Conservation (phyloP, 2,888 invertebrate genomes). For the Lasioglossum calceatum region DNA sequence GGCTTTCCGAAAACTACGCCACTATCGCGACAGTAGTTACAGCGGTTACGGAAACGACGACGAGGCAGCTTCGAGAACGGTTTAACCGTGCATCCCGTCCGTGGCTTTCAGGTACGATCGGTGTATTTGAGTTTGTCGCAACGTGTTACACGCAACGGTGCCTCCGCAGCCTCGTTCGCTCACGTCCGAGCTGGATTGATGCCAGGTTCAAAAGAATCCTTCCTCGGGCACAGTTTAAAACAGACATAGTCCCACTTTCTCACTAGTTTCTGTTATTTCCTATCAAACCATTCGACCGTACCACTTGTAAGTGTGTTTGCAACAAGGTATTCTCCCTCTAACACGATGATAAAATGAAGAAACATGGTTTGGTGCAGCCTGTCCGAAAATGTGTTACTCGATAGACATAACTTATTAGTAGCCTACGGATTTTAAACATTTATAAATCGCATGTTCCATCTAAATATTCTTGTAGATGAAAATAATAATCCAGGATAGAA, state of each 20-base stretch:
- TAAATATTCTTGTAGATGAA: background rate
- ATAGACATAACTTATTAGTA: background rate
- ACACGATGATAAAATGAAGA: background rate
- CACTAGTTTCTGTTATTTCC: slow-evolving; percentile 26
- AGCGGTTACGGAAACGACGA: slow-evolving; percentile 62
- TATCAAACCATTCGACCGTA: background rate
- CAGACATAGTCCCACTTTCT: slow-evolving; percentile 72
- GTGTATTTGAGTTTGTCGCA: slow-evolving; percentile 74
- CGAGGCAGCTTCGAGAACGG: slow-evolving; percentile 55
- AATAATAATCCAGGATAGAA: background rate
- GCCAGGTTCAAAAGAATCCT: slow-evolving; percentile 76
- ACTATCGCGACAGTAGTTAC: slow-evolving; percentile 57
- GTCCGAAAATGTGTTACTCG: too few species aligned
- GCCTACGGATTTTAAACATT: background rate
- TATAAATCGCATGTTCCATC: background rate
- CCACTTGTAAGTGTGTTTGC: background rate
- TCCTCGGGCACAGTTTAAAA: slow-evolving; percentile 74
- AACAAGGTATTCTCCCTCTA: background rate
- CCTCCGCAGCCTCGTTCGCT: slow-evolving; percentile 39
- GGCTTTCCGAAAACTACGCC: slow-evolving; percentile 44
- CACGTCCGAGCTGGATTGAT: slow-evolving; percentile 70
- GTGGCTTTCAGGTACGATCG: slow-evolving; percentile 57
- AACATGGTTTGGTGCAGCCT: too few species aligned
- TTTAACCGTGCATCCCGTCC: slow-evolving; percentile 52
- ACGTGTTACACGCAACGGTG: slow-evolving; percentile 72